These are phyloP conservation scores for Rhizoglyphus robini DNA, from an alignment of 1,140 invertebrate species.

Conservation along the genomic window DNA sequence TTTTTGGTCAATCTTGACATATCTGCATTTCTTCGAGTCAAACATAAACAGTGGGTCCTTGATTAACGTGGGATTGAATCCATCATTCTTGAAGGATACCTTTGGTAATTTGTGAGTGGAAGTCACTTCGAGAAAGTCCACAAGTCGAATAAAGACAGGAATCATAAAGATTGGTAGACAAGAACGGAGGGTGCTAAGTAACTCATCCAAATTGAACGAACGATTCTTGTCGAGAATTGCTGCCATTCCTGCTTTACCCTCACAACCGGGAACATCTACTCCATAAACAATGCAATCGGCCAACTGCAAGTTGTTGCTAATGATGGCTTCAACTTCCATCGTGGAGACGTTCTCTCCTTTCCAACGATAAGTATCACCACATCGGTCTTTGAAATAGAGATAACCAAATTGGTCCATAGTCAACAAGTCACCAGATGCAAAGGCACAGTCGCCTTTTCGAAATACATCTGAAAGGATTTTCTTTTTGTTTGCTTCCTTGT, in stretches of 20 bases:
- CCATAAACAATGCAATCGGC: slow-evolving; percentile 88
- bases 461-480: slow-evolving; percentile 86
- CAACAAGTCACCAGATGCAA: slow-evolving; percentile 63
- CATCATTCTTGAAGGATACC: slow-evolving; percentile 73
- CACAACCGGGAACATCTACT: slow-evolving; percentile 67
- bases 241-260: slow-evolving; percentile 91
- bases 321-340: slow-evolving; percentile 82
- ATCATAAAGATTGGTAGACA: slow-evolving; percentile 70
- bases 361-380: slow-evolving; percentile 47
- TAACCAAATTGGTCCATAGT: slow-evolving; percentile 42
- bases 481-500: slow-evolving; percentile 77
- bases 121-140: slow-evolving; percentile 69
- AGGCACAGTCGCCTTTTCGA: slow-evolving; percentile 71
- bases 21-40: slow-evolving; percentile 14
- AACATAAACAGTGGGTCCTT: slow-evolving; percentile 20
- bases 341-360: slow-evolving; percentile 93
- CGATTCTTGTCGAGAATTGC: slow-evolving; percentile 50
- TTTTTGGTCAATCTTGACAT: slow-evolving; percentile 10
- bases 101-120: slow-evolving; percentile 93
- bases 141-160: slow-evolving; percentile 70
- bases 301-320: slow-evolving; percentile 69
- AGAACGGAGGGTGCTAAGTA: slow-evolving; percentile 30
- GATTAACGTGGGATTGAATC: slow-evolving; percentile 48
- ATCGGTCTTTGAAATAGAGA: slow-evolving; percentile 45
- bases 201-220: slow-evolving; percentile 46